Evolutionary conservation across 2,888 invertebrate species (phyloP).

Genomic region (Phrixothrix hirtus): DNA sequence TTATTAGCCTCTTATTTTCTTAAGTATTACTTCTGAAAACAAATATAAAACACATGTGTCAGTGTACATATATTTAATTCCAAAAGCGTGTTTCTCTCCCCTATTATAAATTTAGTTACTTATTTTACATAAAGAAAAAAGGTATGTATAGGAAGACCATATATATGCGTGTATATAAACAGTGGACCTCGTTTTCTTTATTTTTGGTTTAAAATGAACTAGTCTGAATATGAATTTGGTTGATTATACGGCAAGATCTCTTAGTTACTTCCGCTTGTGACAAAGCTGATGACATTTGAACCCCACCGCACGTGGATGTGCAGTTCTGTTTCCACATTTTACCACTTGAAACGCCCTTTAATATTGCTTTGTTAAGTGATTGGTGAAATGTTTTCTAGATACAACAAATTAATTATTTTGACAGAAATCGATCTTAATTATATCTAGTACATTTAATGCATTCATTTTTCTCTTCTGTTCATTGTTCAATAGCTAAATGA

Average conservation of each 20-base stretch:
- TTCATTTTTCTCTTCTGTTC: too few species aligned
- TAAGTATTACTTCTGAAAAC: constrained; percentile 33
- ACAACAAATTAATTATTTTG: too few species aligned
- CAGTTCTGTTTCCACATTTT: constrained; percentile 19
- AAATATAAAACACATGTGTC: constrained; percentile 38
- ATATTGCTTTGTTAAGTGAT: not conserved
- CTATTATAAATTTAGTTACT: constrained; percentile 33
- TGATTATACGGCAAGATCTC: constrained; percentile 39
- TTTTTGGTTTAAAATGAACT: constrained; percentile 11
- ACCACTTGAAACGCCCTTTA: constrained; percentile 18
- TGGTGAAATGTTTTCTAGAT: too few species aligned
- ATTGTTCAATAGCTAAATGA: too few species aligned
- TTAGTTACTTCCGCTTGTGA: constrained; percentile 49
- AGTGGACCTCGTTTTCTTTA: constrained; percentile 15
- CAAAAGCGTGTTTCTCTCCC: constrained; percentile 33
- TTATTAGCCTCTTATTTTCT: constrained; percentile 40
- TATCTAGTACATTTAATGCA: too few species aligned
- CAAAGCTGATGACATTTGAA: constrained; percentile 51
- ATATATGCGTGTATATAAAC: constrained; percentile 7
- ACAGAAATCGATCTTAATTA: too few species aligned
- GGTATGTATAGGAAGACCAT: constrained; percentile 11
- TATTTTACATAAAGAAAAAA: constrained; percentile 25
- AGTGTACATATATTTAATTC: constrained; percentile 11
- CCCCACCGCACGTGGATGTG: constrained; percentile 51
- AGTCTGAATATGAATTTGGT: constrained; percentile 19